These are phyloP conservation scores for Paradisaea rubra DNA, from an alignment of 2,113 vertebrate species.

Conservation along the genomic window DNA sequence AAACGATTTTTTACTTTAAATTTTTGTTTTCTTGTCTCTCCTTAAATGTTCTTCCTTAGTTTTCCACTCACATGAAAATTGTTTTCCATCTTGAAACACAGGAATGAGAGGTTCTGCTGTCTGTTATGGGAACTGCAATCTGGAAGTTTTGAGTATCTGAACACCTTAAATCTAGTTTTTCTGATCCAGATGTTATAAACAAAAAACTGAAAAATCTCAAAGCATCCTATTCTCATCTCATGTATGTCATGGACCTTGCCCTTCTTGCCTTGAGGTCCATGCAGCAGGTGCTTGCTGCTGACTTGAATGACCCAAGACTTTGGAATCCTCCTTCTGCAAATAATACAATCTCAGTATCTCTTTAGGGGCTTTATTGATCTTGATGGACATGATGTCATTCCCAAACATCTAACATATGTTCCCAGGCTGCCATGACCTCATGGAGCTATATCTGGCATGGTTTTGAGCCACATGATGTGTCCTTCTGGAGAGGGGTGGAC, in stretches of 20 bases:
- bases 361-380: neutral
- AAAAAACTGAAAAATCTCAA: neutral
- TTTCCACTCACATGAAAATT: neutral
- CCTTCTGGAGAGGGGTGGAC: neutral
- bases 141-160: neutral
- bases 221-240: neutral
- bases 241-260: neutral
- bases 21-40: neutral
- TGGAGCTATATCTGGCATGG: neutral
- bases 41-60: neutral
- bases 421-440: neutral
- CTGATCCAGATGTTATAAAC: neutral
- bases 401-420: neutral
- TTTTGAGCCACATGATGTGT: neutral
- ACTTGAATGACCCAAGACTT: neutral
- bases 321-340: neutral
- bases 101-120: neutral
- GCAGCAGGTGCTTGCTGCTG: neutral
- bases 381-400: neutral
- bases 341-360: neutral
- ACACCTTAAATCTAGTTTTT: neutral
- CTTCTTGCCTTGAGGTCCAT: neutral
- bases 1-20: neutral
- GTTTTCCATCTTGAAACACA: neutral
- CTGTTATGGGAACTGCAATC: neutral